Base-by-base conservation (phyloP, 1,140 invertebrate genomes). In the Drosophila novamexicana region DNA sequence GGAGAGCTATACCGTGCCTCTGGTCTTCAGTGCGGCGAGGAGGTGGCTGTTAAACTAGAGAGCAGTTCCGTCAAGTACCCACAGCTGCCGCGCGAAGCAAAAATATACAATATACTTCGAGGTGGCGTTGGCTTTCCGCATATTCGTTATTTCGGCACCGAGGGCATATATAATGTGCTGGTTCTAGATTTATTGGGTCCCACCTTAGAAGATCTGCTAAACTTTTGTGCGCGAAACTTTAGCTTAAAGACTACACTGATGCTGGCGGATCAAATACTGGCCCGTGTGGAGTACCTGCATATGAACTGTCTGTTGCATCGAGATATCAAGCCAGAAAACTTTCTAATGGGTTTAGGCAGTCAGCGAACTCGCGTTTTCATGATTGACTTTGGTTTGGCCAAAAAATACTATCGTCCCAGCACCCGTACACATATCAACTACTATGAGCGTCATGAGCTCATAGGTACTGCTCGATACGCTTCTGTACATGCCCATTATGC, bases 11-110 rank as follows among this genome's bases (percentile, higher is more conserved):
- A 97, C 93, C 94, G 98, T 53, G 97, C 96, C 71, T 96, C 97
- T 88, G 97, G 97, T 93, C 94, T 97, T 76, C 94, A 95, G 74
- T 97, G 97, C 95, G 97, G 97, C 92, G 97, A 98, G 94, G 97
- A 98, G 94, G 98, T 98, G 37, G 98, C 98, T 75, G 96, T 98
- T 12, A 99, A 99, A 93, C 93, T 99, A 77, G 98, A 99, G 94
- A 95, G 95, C 69, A 93, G 95, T n/a, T 95, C 95, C 92, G 97
- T 97, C 29, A 95, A 96, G 84, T 97, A 98, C 93, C 97, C 97
- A 29, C 97, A 98, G 92, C 94, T 99, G 61, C 93, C 97, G 7
- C 98, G 98, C 92, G 98, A 99, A 93, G 97, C 96, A 75, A 98
- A 97, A 94, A 93, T 98, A 75, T 97, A 97, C 81, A 96, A 96